phyloP scores from a whole-genome alignment of 2,888 invertebrate genomes.

The Tipula helvola region DNA sequence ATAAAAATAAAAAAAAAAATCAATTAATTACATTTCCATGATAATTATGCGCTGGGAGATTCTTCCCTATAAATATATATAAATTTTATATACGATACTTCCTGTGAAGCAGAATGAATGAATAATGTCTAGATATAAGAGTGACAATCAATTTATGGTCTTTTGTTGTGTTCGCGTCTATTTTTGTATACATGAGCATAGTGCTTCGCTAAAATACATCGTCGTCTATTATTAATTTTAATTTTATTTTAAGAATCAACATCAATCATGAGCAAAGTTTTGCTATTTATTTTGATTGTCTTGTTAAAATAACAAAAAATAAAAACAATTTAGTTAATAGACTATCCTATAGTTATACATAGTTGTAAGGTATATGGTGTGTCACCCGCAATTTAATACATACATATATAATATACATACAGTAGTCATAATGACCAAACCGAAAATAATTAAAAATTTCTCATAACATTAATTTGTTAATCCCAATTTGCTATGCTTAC shows the following conservation, averaged over 20 bases:
- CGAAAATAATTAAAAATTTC: background rate
- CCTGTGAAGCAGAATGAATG: background rate
- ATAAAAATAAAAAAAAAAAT: background rate
- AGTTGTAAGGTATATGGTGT: background rate
- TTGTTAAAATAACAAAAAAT: background rate
- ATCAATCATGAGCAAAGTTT: background rate
- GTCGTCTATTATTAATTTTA: background rate
- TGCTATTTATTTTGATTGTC: background rate
- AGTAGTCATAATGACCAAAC: background rate
- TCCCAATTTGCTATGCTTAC: background rate
- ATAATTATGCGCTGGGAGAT: background rate
- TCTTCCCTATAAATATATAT: background rate
- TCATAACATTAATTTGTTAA: background rate
- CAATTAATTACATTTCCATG: background rate
- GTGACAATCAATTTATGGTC: background rate
- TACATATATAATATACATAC: background rate
- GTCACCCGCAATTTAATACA: background rate
- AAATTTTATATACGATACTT: background rate
- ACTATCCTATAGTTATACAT: background rate
- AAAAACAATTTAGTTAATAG: background rate
- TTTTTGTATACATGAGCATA: background rate
- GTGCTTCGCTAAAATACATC: background rate
- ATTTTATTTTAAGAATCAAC: background rate
- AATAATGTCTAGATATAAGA: background rate
- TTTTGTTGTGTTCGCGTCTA: background rate